A percentile compares a stretch with the other conserved stretches of the same genome.
Conservation (phyloP, 1,140 invertebrate genomes). For the Drosophila hydei region DNA sequence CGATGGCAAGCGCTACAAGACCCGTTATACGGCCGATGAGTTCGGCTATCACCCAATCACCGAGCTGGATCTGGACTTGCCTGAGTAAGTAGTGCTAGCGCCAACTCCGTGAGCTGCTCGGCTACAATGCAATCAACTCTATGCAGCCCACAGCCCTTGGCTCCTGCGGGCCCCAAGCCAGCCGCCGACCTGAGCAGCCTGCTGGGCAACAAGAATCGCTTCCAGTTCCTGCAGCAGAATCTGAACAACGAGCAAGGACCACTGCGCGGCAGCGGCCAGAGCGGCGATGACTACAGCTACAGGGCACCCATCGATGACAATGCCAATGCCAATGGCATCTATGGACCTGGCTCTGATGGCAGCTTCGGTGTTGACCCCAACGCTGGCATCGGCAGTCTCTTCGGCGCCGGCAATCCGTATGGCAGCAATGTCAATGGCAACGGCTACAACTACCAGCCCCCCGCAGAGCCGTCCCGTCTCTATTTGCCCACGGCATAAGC, state of each 20-base stretch:
- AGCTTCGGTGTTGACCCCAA: slow-evolving; percentile 25
- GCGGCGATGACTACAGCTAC: slow-evolving; percentile 78
- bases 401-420: not conserved
- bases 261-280: slow-evolving; percentile 73
- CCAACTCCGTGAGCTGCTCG: not conserved
- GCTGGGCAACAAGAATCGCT: slow-evolving; percentile 77
- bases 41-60: slow-evolving; percentile 83
- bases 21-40: slow-evolving; percentile 82
- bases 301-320: slow-evolving; percentile 5
- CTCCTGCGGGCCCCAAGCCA: slow-evolving; percentile 44
- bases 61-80: slow-evolving; percentile 80
- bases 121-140: not conserved
- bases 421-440: slow-evolving; percentile 37
- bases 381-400: slow-evolving; percentile 12
- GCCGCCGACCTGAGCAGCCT: slow-evolving; percentile 65
- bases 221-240: slow-evolving; percentile 80
- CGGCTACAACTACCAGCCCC: slow-evolving; percentile 66
- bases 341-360: not conserved
- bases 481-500: slow-evolving; percentile 75
- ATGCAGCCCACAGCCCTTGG: slow-evolving; percentile 63
- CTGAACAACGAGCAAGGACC: slow-evolving; percentile 64
- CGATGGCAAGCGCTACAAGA: slow-evolving; percentile 86
- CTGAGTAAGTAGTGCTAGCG: slow-evolving; percentile 66
- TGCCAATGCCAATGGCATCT: slow-evolving; percentile 1
- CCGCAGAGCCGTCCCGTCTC: slow-evolving; percentile 56